Base-by-base conservation (phyloP, 2,888 invertebrate genomes). In the Diaphora mendica region DNA sequence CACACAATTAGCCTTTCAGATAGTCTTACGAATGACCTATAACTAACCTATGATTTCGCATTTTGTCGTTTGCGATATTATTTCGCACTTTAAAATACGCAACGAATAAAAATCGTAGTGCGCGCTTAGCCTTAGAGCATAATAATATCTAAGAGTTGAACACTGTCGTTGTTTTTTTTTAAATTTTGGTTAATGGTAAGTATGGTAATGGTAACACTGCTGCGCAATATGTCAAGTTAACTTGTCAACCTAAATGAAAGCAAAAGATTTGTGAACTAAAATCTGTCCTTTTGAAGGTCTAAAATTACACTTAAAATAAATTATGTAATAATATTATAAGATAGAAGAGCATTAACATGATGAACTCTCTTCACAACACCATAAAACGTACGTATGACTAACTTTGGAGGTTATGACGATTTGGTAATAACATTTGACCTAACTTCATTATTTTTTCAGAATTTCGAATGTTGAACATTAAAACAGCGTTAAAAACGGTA, bases 341-440 rank as follows among this genome's bases (percentile, higher is more conserved):
- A 33, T 68, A 76, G 81, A 71, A 4, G 62, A 70, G 11, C 74
- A 79, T 73, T 64, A 87, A 72, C 78, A 91, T 88, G 87, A 92
- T 95, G 89, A 94, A 93, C 81, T 92, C 93, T 51, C 81, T 94
- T 75, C 92, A 92, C 11, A 92, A 90, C 70, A 90, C 92, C 70
- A 89, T 91, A 70, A 95, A 94, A 91, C 93, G 95, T 95, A 91
- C 81, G 94, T 91, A 73, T 33, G 11, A 7, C 11, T 64, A 20
- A 3, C 13, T 74, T 86, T 90, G 86, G 82, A 90, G 93, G 93
- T 93, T 94, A 93, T 86, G 71, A 65, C 68, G 77, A 71, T 55
- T 68, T 66, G 65, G 73, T 39, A 71, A 71, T 68, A 72, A 78
- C 71, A 79, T 78, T 72, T 64, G 81, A 73, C 48, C 51, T 76